A percentile compares a stretch with the other conserved stretches of the same genome.
Conservation (phyloP, 2,888 invertebrate species). For the Cheilosia variabilis region DNA sequence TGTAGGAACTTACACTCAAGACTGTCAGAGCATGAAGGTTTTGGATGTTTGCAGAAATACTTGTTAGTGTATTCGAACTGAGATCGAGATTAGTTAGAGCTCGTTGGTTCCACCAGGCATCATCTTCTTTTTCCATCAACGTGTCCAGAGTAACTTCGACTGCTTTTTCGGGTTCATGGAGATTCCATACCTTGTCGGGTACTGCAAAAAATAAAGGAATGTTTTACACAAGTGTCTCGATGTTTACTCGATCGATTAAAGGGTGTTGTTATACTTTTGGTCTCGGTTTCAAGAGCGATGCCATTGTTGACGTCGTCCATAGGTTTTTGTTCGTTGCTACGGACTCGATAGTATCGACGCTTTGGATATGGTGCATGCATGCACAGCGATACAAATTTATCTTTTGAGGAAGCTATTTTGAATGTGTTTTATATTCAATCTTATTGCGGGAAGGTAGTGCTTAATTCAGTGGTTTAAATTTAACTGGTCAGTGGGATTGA, state of each 20-base stretch:
- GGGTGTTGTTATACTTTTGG: slow-evolving; percentile 42
- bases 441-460: slow-evolving; percentile 16
- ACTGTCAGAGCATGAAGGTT: slow-evolving; percentile 88
- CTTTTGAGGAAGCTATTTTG: slow-evolving; percentile 82
- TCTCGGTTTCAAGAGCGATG: slow-evolving; percentile 76
- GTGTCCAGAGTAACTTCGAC: slow-evolving; percentile 85
- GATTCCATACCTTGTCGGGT: slow-evolving; percentile 89
- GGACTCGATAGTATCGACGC: slow-evolving; percentile 80
- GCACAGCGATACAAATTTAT: slow-evolving; percentile 80
- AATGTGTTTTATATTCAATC: slow-evolving; percentile 56
- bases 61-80: slow-evolving; percentile 88
- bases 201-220: slow-evolving; percentile 84
- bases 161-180: slow-evolving; percentile 88
- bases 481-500: slow-evolving; percentile 56
- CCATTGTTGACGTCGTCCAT: slow-evolving; percentile 42
- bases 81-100: slow-evolving; percentile 91
- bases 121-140: slow-evolving; percentile 84
- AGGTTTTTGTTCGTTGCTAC: slow-evolving; percentile 42
- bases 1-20: slow-evolving; percentile 86
- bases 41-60: slow-evolving; percentile 87
- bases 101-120: slow-evolving; percentile 93
- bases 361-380: slow-evolving; percentile 81
- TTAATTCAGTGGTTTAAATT: slow-evolving; percentile 50
- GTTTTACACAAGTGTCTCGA: background rate
- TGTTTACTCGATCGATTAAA: slow-evolving; percentile 2